Conservation (phyloP, 2,888 invertebrate species). For the Corbicula japonica region DNA sequence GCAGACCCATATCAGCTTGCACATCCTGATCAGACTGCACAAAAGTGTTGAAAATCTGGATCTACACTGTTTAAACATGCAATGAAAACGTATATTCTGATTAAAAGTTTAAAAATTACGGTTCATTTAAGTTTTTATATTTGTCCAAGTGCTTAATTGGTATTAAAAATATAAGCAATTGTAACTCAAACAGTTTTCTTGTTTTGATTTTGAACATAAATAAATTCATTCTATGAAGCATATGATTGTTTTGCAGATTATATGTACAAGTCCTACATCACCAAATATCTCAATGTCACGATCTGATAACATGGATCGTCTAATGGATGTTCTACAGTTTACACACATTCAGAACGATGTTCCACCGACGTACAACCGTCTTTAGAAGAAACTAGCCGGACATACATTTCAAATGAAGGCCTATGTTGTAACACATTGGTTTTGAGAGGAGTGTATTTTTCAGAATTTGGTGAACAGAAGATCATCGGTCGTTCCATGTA, state of each 20-base stretch:
- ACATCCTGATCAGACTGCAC: too few relatives aligned
- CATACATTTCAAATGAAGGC: too few relatives aligned
- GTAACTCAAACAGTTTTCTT: not conserved
- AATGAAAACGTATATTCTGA: not conserved
- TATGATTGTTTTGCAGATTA: slow-evolving; percentile 54
- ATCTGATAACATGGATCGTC: slow-evolving; percentile 57
- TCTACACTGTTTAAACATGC: not conserved
- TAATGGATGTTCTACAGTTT: slow-evolving; percentile 10
- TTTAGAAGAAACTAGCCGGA: too few relatives aligned
- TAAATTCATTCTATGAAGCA: not conserved
- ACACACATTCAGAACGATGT: too few relatives aligned
- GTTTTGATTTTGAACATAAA: not conserved
- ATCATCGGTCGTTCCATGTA: too few relatives aligned
- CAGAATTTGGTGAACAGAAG: too few relatives aligned
- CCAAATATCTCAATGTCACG: slow-evolving; percentile 65
- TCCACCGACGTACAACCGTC: too few relatives aligned
- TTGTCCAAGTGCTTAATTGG: not conserved
- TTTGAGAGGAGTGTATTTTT: too few relatives aligned
- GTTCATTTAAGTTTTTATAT: not conserved
- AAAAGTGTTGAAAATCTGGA: too few relatives aligned
- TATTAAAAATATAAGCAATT: not conserved
- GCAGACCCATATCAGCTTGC: too few relatives aligned
- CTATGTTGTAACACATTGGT: too few relatives aligned
- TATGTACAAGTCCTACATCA: slow-evolving; percentile 61
- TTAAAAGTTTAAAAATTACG: not conserved